These are phyloP conservation scores for Halcyon leucocephala DNA, from an alignment of 2,797 vertebrate species.

Conservation along the genomic window DNA sequence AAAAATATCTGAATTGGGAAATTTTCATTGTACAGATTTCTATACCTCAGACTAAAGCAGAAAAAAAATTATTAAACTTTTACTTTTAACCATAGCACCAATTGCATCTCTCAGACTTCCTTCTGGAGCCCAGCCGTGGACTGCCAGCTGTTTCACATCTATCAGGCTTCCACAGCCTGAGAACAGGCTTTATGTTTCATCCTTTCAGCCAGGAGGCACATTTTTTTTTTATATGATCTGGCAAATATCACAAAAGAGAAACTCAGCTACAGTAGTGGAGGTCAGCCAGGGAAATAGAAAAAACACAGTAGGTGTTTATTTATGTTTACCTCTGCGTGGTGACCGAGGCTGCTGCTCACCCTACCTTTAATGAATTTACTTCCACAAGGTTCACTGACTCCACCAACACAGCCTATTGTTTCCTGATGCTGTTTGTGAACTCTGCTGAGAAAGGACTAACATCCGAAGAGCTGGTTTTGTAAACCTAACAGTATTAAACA, in stretches of 20 bases:
- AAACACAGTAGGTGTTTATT: conserved; percentile 57
- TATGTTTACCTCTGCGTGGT: conserved; percentile 50
- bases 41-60: conserved; percentile 59
- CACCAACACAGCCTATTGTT: conserved; percentile 7
- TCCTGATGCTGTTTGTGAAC: conserved; percentile 2
- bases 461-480: conserved; percentile 26
- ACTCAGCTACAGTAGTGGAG: conserved; percentile 59
- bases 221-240: conserved; percentile 58
- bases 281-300: conserved; percentile 38
- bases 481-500: conserved; percentile 34
- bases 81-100: conserved; percentile 73
- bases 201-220: conserved; percentile 76
- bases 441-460: neutral
- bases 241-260: conserved; percentile 71
- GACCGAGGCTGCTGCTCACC: conserved; percentile 15
- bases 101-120: conserved; percentile 69
- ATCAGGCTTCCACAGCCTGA: conserved; percentile 71
- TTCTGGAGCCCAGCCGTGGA: conserved; percentile 62
- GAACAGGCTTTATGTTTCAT: conserved; percentile 77
- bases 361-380: conserved; percentile 24
- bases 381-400: neutral
- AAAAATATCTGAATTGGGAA: conserved; percentile 71
- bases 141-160: conserved; percentile 78
- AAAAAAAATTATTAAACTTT: conserved; percentile 66
- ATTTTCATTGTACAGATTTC: conserved; percentile 70